Evolutionary conservation across 2,888 invertebrate genomes (phyloP), one percentile per base, ranked within the genome.

Genomic region (Gasteruption jaculator): DNA sequence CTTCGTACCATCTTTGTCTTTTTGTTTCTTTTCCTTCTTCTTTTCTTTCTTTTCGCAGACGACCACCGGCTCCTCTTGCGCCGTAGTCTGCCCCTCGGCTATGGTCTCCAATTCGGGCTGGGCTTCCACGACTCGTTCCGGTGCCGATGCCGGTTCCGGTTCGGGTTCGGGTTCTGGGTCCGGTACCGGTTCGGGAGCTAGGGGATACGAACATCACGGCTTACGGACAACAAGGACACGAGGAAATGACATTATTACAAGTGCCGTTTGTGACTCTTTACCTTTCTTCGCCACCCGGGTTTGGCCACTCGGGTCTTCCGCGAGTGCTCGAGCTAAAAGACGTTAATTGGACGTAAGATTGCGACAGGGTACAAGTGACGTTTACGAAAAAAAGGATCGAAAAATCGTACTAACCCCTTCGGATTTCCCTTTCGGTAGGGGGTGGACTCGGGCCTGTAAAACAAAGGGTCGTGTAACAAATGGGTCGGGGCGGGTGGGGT

Each of bases 391-490:
- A 30, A 19, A 37, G 4, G 21, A 38, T 39, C 15, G 33, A 26
- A 30, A 20, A 16, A 19, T 31, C 33, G 37, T 61, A 66, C 67
- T 60, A 56, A 68, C 67, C 67, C 59, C 66, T 67, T 54, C 67
- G 56, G 25, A 63, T 42, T 57, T 68, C 67, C 53, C 67, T 59
- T 36, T 66, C 67, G 43, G 66, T 66, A 56, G 61, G 54, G 39
- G 65, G 67, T 38, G 40, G 39, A 45, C 56, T 61, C 27, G 63
- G 56, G 43, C 53, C 67, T 67, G 56, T 41, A 48, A 43, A 38
- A 46, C 18, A 54, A 43, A 49, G n/a, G n/a, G n/a, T n/a, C n/a
- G n/a, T n/a, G n/a, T n/a, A n/a, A n/a, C n/a, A n/a, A n/a, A n/a
- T n/a, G n/a, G n/a, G n/a, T n/a, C n/a, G n/a, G n/a, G n/a, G n/a